A percentile compares a stretch with the other conserved stretches of the same genome.
Evolutionary conservation across 2,888 invertebrate species (phyloP).

Genomic region (Chloroclystis v-ata): DNA sequence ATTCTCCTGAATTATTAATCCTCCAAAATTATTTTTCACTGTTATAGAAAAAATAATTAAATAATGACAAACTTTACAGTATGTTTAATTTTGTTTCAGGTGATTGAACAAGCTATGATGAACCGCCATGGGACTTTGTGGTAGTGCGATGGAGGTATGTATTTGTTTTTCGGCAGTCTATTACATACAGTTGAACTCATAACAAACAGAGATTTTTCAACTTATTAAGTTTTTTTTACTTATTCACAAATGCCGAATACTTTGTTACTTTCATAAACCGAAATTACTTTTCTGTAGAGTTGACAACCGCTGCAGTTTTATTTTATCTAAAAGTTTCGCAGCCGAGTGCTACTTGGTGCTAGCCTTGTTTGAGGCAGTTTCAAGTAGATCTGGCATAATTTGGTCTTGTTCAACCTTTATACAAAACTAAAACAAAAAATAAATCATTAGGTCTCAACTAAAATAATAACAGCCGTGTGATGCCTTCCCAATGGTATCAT

Average conservation of each 20-base stretch:
- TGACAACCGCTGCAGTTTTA: conserved; percentile 39
- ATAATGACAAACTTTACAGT: too few relatives aligned
- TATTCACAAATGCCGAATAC: too few relatives aligned
- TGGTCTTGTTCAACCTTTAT: conserved; percentile 5
- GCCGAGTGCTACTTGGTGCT: conserved; percentile 31
- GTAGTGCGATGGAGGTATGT: conserved; percentile 56
- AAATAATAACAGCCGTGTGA: too few relatives aligned
- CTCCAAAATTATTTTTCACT: too few relatives aligned
- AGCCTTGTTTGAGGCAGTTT: conserved; percentile 34
- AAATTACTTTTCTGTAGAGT: conserved; percentile 24
- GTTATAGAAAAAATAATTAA: too few relatives aligned
- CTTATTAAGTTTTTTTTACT: too few relatives aligned
- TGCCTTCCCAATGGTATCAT: too few relatives aligned
- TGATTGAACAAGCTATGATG: conserved; percentile 52
- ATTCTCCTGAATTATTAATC: too few relatives aligned
- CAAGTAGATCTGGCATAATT: conserved; percentile 11
- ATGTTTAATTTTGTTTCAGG: conserved; percentile 43
- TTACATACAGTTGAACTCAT: too few relatives aligned
- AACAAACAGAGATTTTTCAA: too few relatives aligned
- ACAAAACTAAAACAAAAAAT: background rate
- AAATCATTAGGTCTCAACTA: too few relatives aligned
- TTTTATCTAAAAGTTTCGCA: conserved; percentile 33
- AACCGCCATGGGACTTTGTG: conserved; percentile 53
- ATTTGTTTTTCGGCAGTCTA: too few relatives aligned
- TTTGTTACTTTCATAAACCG: conserved; percentile 33